Evolutionary conservation across 2,113 vertebrate species (phyloP).

Genomic region (Struthidea cinerea): DNA sequence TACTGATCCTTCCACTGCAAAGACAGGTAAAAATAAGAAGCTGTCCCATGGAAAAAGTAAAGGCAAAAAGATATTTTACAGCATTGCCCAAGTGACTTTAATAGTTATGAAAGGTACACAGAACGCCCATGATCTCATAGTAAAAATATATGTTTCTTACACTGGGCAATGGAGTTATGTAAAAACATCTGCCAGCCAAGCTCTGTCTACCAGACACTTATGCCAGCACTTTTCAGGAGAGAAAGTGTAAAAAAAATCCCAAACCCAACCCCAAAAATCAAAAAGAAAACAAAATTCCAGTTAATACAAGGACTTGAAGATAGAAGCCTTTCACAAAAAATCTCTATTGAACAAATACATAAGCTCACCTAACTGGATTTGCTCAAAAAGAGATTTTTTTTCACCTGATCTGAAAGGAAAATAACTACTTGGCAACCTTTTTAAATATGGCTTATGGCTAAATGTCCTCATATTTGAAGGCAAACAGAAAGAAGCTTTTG

Average conservation of each 20-base stretch:
- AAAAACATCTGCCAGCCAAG: neutral
- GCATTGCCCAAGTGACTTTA: neutral
- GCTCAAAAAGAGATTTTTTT: neutral
- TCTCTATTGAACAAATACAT: neutral
- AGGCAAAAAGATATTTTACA: neutral
- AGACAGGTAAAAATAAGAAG: neutral
- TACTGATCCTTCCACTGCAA: neutral
- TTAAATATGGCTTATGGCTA: neutral
- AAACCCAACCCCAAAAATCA: neutral
- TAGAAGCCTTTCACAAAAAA: neutral
- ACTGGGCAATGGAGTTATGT: neutral
- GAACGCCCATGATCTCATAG: neutral
- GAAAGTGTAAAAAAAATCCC: neutral
- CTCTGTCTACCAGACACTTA: neutral
- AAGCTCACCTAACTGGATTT: neutral
- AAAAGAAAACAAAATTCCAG: neutral
- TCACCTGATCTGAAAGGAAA: neutral
- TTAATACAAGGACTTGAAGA: neutral
- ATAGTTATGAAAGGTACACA: neutral
- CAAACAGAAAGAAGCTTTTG: neutral
- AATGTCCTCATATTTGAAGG: neutral
- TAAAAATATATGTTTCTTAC: slow-evolving; percentile 18
- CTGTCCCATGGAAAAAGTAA: neutral
- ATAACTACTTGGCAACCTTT: neutral
- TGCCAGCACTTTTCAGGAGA: neutral